Base-by-base conservation (phyloP, 2,888 invertebrate genomes). In the Busseola fusca region DNA sequence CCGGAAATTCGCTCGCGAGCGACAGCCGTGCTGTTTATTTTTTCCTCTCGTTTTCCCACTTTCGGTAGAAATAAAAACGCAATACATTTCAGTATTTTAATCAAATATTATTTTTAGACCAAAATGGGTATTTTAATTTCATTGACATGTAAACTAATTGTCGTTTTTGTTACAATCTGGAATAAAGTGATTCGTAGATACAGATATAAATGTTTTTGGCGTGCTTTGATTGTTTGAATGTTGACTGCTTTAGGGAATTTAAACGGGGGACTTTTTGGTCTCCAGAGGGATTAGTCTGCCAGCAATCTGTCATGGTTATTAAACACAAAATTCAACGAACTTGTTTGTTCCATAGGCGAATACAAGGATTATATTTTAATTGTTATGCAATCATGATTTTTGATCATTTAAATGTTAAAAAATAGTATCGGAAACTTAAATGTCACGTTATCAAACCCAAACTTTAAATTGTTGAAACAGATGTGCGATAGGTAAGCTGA, bases 1-100 rank as follows among this genome's bases (percentile, higher is more conserved):
- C 89, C 92, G 93, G 93, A 93, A 92, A 91, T 92, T 91, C 88
- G 88, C 83, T 86, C 88, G 90, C 89, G 86, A 86, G 87, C 90
- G 88, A 78, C 90, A 89, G 87, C 84, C 78, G 80, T 86, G 79
- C 72, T 89, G 89, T 91, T 92, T 89, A 89, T 92, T 90, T 92
- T 91, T 91, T 87, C 81, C 84, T 86, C 86, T 83, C 85, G 85
- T 90, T 88, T 91, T 90, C 84, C 88, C 90, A 90, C 86, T 92
- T 90, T 92, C 82, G 86, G 83, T 75, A 87, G 87, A 88, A 90
- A 91, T 91, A 90, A 91, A 91, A 91, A 86, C 81, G 85, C 84
- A 83, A 83, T 83, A 72, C 77, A 80, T 86, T 85, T 85, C 68
- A 68, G 48, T 74, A 50, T 69, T 63, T 70, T 52, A 75, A 69